phyloP scores from a whole-genome alignment of 2,113 vertebrate genomes.

The Rhinoptilus africanus region DNA sequence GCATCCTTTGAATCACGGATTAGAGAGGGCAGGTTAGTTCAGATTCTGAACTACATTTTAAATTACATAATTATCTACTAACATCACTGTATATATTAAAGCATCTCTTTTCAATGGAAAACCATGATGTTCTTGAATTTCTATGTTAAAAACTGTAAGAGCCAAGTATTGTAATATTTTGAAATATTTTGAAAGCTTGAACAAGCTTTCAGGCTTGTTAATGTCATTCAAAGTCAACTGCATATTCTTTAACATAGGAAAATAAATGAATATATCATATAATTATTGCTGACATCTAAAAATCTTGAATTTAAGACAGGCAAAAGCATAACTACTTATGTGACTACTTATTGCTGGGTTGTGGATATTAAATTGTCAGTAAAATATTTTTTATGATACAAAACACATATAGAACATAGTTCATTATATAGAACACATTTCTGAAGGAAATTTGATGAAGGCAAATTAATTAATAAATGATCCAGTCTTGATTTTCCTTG shows the following conservation, averaged over 20 bases:
- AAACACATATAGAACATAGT: fast-evolving
- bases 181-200: conserved; percentile 33
- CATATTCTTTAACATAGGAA: not conserved
- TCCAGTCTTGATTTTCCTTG: not conserved
- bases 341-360: not conserved
- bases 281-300: conserved; percentile 10
- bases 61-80: conserved; percentile 50
- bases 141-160: not conserved
- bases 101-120: conserved; percentile 6
- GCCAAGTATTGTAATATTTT: not conserved
- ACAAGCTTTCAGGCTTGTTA: not conserved
- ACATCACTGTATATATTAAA: not conserved
- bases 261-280: not conserved
- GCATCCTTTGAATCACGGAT: conserved; percentile 37
- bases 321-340: not conserved
- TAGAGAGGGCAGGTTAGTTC: conserved; percentile 21
- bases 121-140: not conserved
- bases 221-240: conserved; percentile 3
- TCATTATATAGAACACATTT: not conserved
- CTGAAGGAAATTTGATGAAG: not conserved
- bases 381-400: not conserved
- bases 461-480: not conserved
- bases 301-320: not conserved
- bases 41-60: conserved; percentile 14
- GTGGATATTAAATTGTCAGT: not conserved